Evolutionary conservation across 2,888 invertebrate genomes (phyloP).

Genomic region (Dynastes grantii): DNA sequence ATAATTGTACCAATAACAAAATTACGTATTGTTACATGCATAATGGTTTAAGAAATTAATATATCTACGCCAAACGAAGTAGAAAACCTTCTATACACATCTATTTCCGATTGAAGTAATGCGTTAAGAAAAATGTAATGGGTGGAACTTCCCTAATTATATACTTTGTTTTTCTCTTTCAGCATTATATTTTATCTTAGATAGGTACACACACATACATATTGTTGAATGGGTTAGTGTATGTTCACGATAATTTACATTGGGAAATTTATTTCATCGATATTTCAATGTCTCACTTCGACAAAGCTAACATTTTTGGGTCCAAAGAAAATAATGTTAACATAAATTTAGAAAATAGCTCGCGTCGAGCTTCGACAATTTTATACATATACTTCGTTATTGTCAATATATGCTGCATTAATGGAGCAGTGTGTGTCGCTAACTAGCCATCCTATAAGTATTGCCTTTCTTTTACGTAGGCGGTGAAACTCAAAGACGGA

Average conservation of each 20-base stretch:
- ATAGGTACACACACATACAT: conserved; percentile 21
- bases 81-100: no score
- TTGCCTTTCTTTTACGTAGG: conserved; percentile 41
- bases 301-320: conserved; percentile 43
- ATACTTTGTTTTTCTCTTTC: conserved; percentile 19
- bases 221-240: conserved; percentile 24
- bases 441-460: conserved; percentile 32
- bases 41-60: no score
- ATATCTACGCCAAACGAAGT: no score
- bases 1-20: no score
- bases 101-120: background rate
- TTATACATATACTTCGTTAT: conserved; percentile 29
- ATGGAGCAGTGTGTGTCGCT: conserved; percentile 34
- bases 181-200: conserved; percentile 33
- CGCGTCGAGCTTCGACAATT: conserved; percentile 31
- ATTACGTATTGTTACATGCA: no score
- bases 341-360: conserved; percentile 47
- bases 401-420: conserved; percentile 43
- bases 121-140: conserved; percentile 14
- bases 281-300: conserved; percentile 44
- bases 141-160: conserved; percentile 39
- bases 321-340: conserved; percentile 42
- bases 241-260: conserved; percentile 29
- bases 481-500: conserved; percentile 39
- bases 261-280: conserved; percentile 36